phyloP scores from a whole-genome alignment of 2,797 vertebrate genomes.

The Macropus fuliginosus region DNA sequence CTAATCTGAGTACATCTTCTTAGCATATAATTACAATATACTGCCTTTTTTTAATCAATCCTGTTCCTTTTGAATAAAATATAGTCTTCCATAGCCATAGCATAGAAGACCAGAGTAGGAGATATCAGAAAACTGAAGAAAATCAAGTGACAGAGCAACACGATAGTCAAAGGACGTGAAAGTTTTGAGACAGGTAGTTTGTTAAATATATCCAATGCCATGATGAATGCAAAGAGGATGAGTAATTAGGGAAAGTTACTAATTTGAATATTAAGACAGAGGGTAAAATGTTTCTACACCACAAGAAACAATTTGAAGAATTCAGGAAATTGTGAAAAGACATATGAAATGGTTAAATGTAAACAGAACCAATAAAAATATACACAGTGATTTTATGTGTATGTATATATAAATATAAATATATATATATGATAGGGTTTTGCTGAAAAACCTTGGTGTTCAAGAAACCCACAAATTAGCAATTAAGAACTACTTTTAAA shows the following conservation, averaged over 20 bases:
- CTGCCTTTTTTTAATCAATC: background rate
- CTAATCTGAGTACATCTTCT: background rate
- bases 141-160: background rate
- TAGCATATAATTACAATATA: background rate
- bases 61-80: background rate
- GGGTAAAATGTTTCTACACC: background rate
- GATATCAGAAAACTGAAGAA: background rate
- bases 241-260: background rate
- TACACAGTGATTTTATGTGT: too few relatives aligned
- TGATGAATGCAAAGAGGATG: background rate
- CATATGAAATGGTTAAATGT: background rate
- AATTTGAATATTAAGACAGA: background rate
- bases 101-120: background rate
- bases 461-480: background rate
- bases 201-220: background rate
- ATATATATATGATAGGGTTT: background rate
- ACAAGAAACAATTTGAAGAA: background rate
- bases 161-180: background rate
- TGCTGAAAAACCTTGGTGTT: background rate
- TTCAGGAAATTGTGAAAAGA: background rate
- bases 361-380: too few relatives aligned
- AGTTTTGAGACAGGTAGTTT: background rate
- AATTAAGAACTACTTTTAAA: background rate
- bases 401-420: accelerated
- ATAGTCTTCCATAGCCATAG: background rate